phyloP scores from a whole-genome alignment of 2,797 vertebrate genomes.

The Pangasius macronema region DNA sequence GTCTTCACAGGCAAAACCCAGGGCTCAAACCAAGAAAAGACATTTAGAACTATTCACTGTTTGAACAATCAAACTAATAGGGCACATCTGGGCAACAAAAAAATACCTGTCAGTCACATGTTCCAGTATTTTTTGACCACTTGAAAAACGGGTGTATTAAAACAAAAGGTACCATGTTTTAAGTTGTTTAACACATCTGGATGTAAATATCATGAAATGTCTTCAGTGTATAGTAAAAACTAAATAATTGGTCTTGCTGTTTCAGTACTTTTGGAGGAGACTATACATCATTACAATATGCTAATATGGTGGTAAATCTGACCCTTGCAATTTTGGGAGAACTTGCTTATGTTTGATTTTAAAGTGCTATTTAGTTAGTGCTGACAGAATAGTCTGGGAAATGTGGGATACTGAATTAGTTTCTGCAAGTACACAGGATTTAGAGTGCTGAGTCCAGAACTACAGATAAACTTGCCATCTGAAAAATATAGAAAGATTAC shows the following conservation, averaged over 20 bases:
- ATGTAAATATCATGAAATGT: background rate
- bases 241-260: too few relatives aligned
- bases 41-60: background rate
- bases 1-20: background rate
- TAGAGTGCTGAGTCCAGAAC: too few relatives aligned
- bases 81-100: background rate
- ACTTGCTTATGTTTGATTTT: background rate
- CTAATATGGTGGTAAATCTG: background rate
- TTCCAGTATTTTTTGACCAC: background rate
- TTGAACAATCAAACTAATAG: background rate
- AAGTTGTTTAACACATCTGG: background rate
- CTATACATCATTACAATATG: background rate
- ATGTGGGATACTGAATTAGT: background rate
- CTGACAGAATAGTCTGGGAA: background rate
- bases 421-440: background rate
- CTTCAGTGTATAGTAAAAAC: background rate
- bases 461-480: background rate
- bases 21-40: background rate
- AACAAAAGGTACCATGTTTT: background rate
- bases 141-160: background rate
- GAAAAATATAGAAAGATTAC: background rate
- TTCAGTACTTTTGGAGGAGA: background rate
- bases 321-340: background rate
- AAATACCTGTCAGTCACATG: background rate
- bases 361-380: background rate